A percentile compares a stretch with the other conserved stretches of the same genome.
phyloP scores from a whole-genome alignment of 2,113 vertebrate species.

The Neogale vison region DNA sequence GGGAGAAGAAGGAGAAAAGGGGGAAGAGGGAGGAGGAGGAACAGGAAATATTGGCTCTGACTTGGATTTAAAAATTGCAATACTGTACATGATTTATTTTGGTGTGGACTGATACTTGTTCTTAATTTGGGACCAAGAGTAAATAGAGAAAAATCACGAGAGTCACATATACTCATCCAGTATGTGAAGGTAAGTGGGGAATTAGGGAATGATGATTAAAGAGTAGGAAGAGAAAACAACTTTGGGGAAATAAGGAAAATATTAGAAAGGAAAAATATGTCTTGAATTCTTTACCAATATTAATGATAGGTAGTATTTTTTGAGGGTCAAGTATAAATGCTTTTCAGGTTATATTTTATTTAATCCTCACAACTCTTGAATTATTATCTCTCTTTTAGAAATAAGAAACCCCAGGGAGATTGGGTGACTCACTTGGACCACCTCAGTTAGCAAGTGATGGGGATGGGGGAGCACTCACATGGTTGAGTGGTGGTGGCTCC shows the following conservation, averaged over 20 bases:
- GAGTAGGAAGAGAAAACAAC: neutral
- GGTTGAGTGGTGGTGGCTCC: neutral
- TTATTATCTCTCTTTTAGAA: neutral
- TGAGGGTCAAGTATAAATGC: neutral
- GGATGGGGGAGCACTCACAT: neutral
- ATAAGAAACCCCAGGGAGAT: neutral
- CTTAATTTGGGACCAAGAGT: neutral
- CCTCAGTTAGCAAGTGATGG: neutral
- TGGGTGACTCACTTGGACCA: neutral
- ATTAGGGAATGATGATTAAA: neutral
- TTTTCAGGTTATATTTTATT: neutral
- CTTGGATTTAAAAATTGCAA: neutral
- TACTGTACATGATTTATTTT: neutral
- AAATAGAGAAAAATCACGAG: neutral
- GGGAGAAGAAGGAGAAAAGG: neutral
- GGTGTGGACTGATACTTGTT: neutral
- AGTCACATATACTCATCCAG: neutral
- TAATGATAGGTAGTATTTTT: neutral
- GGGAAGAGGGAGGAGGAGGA: neutral
- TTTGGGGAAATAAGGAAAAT: neutral
- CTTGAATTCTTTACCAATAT: conserved; percentile 1
- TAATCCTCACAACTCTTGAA: conserved; percentile 3
- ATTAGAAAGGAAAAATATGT: neutral
- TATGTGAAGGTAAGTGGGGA: neutral
- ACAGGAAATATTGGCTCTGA: neutral